These are phyloP conservation scores for Characodon lateralis DNA, from an alignment of 2,797 vertebrate genomes.

Conservation along the genomic window DNA sequence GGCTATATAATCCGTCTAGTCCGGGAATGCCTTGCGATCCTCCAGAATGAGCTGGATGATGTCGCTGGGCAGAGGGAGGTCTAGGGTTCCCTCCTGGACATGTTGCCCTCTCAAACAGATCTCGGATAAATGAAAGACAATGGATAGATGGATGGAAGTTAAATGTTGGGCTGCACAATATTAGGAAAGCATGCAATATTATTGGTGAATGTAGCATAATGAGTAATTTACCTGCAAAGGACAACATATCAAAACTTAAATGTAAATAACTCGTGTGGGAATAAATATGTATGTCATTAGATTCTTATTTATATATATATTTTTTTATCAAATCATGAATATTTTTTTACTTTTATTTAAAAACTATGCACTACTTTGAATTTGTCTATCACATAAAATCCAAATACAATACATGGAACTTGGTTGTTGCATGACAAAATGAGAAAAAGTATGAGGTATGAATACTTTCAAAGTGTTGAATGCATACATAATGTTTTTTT, in stretches of 20 bases:
- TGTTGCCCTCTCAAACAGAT: too few species aligned
- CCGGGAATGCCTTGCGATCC: too few species aligned
- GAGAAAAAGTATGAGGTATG: background rate
- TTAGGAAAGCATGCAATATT: too few species aligned
- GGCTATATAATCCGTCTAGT: too few species aligned
- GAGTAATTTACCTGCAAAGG: background rate
- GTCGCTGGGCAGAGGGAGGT: too few species aligned
- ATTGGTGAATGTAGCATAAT: background rate
- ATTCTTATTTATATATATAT: background rate
- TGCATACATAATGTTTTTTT: background rate
- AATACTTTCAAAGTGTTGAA: background rate
- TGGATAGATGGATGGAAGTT: too few species aligned
- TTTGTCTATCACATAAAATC: background rate
- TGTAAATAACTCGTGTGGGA: background rate
- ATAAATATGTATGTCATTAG: background rate
- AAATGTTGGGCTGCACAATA: too few species aligned
- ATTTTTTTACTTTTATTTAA: background rate
- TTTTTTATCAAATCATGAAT: background rate
- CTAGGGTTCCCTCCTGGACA: too few species aligned
- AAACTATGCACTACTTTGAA: background rate
- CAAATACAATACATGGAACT: background rate
- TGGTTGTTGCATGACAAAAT: background rate
- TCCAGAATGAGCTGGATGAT: too few species aligned
- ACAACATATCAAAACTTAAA: background rate
- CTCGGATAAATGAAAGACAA: too few species aligned